phyloP scores from a whole-genome alignment of 2,888 invertebrate genomes.

The Xylota segnis region DNA sequence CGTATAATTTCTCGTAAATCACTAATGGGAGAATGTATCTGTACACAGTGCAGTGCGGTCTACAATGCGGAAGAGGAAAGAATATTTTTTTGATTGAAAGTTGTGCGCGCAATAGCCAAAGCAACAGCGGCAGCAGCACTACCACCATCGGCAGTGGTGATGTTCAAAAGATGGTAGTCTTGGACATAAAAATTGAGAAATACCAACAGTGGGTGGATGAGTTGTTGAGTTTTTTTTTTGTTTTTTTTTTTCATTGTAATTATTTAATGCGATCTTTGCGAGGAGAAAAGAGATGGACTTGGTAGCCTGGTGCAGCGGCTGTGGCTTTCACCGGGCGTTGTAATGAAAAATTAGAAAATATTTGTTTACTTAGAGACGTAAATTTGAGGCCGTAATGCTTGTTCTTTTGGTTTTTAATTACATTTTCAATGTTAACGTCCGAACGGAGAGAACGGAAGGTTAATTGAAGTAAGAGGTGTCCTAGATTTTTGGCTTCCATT shows the following conservation, averaged over 20 bases:
- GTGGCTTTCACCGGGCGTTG: slow-evolving; percentile 56
- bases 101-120: slow-evolving; percentile 55
- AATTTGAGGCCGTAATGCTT: slow-evolving; percentile 43
- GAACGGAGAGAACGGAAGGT: background rate
- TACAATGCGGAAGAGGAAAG: slow-evolving; percentile 71
- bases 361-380: slow-evolving; percentile 71
- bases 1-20: slow-evolving; percentile 75
- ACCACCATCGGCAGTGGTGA: slow-evolving; percentile 10
- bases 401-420: slow-evolving; percentile 56
- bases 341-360: slow-evolving; percentile 46
- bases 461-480: slow-evolving; percentile 19
- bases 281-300: slow-evolving; percentile 9
- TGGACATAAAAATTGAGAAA: slow-evolving; percentile 65
- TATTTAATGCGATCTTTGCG: slow-evolving; percentile 47
- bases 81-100: slow-evolving; percentile 76
- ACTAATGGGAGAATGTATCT: slow-evolving; percentile 61
- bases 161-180: slow-evolving; percentile 39
- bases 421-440: slow-evolving; percentile 45
- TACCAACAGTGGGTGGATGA: slow-evolving; percentile 74
- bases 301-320: slow-evolving; percentile 10
- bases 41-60: slow-evolving; percentile 13
- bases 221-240: too few relatives aligned
- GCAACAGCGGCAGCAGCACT: slow-evolving; percentile 27
- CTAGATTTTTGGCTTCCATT: slow-evolving; percentile 53
- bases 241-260: slow-evolving; percentile 43